Evolutionary conservation across 1,140 invertebrate genomes (phyloP).

Genomic region (Galleria mellonella): DNA sequence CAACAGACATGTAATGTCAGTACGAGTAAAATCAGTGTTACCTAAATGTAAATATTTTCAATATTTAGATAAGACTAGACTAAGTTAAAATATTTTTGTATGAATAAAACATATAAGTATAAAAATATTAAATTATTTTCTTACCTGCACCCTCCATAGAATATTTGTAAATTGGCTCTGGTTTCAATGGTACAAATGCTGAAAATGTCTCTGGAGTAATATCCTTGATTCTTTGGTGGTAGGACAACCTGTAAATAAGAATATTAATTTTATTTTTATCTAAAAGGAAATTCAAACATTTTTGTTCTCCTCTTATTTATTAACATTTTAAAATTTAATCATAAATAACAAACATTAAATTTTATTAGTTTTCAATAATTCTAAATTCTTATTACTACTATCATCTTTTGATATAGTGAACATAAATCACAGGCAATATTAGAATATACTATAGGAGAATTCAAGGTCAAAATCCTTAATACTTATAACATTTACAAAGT

Average conservation of each 20-base stretch:
- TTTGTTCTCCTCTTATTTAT: too few relatives aligned
- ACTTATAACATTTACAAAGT: too few relatives aligned
- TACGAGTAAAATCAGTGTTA: conserved; percentile 11
- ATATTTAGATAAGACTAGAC: conserved; percentile 40
- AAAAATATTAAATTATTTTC: conserved; percentile 27
- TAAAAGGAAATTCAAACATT: not conserved
- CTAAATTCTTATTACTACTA: too few relatives aligned
- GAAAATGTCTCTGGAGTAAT: conserved; percentile 93
- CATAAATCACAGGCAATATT: too few relatives aligned
- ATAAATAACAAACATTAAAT: too few relatives aligned
- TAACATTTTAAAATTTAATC: too few relatives aligned
- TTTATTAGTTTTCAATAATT: too few relatives aligned
- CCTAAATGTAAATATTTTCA: conserved; percentile 56
- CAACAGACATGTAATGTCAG: not conserved
- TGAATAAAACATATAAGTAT: conserved; percentile 30
- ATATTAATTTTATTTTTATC: not conserved
- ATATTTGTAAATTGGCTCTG: conserved; percentile 89
- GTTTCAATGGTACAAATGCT: conserved; percentile 86
- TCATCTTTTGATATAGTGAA: too few relatives aligned
- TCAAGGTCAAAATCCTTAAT: too few relatives aligned
- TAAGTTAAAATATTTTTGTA: conserved; percentile 41
- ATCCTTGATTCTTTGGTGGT: conserved; percentile 93
- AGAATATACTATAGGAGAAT: too few relatives aligned
- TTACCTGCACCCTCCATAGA: conserved; percentile 86
- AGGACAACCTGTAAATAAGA: conserved; percentile 86